Percentiles rank a stretch among this genome's conserved stretches.
These are phyloP conservation scores for Lasioglossum lativentre DNA, from an alignment of 2,888 invertebrate genomes.

Conservation along the genomic window DNA sequence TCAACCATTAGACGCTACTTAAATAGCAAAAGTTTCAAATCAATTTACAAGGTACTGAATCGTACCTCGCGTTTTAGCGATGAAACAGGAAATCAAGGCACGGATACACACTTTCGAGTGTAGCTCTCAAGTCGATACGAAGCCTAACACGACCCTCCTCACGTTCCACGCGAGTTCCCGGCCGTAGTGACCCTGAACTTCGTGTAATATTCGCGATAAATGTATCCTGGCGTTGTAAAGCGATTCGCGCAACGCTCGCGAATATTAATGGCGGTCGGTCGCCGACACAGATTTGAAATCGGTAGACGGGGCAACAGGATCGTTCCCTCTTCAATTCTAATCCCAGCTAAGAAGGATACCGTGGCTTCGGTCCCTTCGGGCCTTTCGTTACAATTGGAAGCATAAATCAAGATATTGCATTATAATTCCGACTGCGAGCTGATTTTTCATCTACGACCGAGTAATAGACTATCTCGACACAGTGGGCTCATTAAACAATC, in stretches of 20 bases:
- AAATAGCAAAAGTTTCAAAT: no score
- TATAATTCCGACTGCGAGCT: background rate
- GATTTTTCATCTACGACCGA: background rate
- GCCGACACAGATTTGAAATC: conserved; percentile 33
- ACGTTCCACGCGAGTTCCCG: conserved; percentile 54
- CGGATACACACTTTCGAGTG: background rate
- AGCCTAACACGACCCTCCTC: conserved; percentile 36
- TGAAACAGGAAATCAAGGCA: no score
- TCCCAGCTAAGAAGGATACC: conserved; percentile 16
- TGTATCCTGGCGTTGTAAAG: conserved; percentile 50
- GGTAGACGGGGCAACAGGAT: conserved; percentile 26
- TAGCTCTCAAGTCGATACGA: background rate
- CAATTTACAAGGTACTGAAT: no score
- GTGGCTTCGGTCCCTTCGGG: background rate
- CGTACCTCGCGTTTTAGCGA: no score
- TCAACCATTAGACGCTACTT: no score
- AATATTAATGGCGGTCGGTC: conserved; percentile 49
- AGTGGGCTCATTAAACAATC: background rate
- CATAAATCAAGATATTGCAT: conserved; percentile 8
- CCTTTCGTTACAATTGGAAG: conserved; percentile 1
- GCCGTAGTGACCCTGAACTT: conserved; percentile 61
- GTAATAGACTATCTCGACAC: background rate
- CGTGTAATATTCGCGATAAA: conserved; percentile 61
- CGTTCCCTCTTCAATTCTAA: conserved; percentile 12
- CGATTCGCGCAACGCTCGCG: conserved; percentile 46